These are phyloP conservation scores for Phallusia fumigata DNA, from an alignment of 23 tunicate genomes.

Conservation along the genomic window DNA sequence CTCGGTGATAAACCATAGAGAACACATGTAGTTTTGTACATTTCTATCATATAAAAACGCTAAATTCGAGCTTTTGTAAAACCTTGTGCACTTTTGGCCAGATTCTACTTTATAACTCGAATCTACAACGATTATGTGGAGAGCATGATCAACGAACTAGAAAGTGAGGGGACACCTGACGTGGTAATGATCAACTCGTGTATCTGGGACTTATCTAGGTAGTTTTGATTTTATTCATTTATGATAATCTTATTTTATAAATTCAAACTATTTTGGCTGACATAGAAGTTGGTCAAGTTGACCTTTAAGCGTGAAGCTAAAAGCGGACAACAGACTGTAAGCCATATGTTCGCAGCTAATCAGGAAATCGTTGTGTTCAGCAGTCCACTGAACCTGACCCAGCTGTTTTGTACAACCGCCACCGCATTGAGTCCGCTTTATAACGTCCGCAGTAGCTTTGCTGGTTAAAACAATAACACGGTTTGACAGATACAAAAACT, in stretches of 20 bases:
- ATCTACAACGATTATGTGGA: conserved; percentile 70
- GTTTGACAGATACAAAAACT: conserved; percentile 40
- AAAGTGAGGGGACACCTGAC: conserved; percentile 37
- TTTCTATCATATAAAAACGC: too few species aligned
- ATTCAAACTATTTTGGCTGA: background rate
- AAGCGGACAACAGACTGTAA: too few species aligned
- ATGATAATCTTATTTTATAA: background rate
- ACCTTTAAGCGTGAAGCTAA: too few species aligned
- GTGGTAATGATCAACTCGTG: conserved; percentile 78
- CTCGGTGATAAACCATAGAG: too few species aligned
- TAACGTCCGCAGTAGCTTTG: too few species aligned
- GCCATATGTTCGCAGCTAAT: too few species aligned
- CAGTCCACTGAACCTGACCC: too few species aligned
- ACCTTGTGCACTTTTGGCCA: background rate
- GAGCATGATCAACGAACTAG: conserved; percentile 40
- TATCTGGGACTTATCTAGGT: conserved; percentile 75
- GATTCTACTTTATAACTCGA: conserved; percentile 68
- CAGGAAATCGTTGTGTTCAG: too few species aligned
- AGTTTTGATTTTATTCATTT: background rate
- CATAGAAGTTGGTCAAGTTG: too few species aligned
- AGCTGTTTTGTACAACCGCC: too few species aligned
- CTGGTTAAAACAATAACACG: background rate
- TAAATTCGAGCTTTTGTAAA: background rate
- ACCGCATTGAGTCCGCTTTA: too few species aligned
- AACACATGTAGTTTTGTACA: too few species aligned